phyloP scores from a whole-genome alignment of 1,140 invertebrate species.

The Aphelenchoides avenae region DNA sequence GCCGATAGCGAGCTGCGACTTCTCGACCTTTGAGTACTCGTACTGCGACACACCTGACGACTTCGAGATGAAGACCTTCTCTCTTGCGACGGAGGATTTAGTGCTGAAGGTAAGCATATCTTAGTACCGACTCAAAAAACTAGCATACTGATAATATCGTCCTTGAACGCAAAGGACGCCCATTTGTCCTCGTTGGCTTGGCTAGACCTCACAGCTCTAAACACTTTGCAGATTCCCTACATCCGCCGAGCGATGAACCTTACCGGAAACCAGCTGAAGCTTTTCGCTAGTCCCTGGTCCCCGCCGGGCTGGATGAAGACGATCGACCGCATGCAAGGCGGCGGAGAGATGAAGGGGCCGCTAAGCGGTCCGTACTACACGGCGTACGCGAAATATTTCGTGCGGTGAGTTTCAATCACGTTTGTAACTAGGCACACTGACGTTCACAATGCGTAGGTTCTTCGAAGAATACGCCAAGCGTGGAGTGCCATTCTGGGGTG shows the following conservation, averaged over 20 bases:
- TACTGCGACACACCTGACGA: slow-evolving; percentile 68
- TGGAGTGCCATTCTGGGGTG: slow-evolving; percentile 66
- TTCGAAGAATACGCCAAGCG: slow-evolving; percentile 65
- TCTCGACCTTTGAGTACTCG: slow-evolving; percentile 69
- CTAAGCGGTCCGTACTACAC: slow-evolving; percentile 69
- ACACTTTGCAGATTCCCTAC: slow-evolving; percentile 66
- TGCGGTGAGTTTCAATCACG: slow-evolving; percentile 66
- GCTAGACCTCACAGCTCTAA: no score
- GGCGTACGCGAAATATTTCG: slow-evolving; percentile 74
- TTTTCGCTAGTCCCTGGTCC: slow-evolving; percentile 76
- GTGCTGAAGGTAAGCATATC: slow-evolving; percentile 68
- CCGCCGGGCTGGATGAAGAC: slow-evolving; percentile 89
- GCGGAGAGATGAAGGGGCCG: slow-evolving; percentile 65
- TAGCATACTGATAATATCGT: no score
- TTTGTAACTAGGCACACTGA: no score
- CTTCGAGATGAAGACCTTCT: slow-evolving; percentile 68
- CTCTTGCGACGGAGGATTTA: slow-evolving; percentile 68
- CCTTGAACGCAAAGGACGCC: no score
- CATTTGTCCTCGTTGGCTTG: no score
- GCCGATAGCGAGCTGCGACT: slow-evolving; percentile 78
- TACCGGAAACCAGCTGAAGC: slow-evolving; percentile 60
- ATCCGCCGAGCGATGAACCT: slow-evolving; percentile 64
- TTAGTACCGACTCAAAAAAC: no score
- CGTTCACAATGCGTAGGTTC: slow-evolving; percentile 64
- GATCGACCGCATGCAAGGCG: slow-evolving; percentile 65